phyloP scores from a whole-genome alignment of 2,888 invertebrate species.

The Tupiocoris notatus region DNA sequence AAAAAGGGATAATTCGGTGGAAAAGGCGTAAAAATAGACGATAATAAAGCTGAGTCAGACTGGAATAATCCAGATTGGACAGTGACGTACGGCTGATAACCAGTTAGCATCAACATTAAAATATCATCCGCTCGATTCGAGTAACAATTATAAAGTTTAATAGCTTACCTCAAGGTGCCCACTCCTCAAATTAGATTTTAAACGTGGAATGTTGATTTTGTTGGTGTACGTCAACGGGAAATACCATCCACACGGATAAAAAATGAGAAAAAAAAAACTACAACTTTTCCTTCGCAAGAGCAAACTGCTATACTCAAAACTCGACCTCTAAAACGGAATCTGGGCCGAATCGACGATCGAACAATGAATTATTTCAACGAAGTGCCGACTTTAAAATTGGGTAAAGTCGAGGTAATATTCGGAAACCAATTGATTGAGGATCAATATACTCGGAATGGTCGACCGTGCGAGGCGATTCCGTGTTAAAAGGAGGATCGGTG shows the following conservation, averaged over 20 bases:
- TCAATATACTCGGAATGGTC: not conserved
- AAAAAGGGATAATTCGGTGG: too few species aligned
- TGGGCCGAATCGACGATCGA: too few species aligned
- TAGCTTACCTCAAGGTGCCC: conserved; percentile 27
- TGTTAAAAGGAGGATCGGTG: not conserved
- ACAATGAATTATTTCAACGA: too few species aligned
- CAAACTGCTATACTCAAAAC: not conserved
- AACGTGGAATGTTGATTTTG: conserved; percentile 31
- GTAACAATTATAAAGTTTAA: not conserved
- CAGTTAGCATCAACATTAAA: not conserved
- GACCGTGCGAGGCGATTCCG: not conserved
- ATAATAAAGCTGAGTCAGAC: not conserved
- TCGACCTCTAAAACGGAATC: too few species aligned
- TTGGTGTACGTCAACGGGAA: not conserved
- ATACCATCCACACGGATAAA: not conserved
- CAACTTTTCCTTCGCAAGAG: not conserved
- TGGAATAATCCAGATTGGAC: not conserved
- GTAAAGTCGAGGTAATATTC: not conserved
- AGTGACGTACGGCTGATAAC: not conserved
- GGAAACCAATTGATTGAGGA: not conserved
- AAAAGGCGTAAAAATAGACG: too few species aligned
- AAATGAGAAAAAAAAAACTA: not conserved
- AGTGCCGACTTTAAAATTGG: too few species aligned
- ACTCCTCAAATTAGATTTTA: conserved; percentile 36
- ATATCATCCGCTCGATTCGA: not conserved